phyloP scores from a whole-genome alignment of 35 echinoderm and acorn worm genomes.

The Apostichopus japonicus region DNA sequence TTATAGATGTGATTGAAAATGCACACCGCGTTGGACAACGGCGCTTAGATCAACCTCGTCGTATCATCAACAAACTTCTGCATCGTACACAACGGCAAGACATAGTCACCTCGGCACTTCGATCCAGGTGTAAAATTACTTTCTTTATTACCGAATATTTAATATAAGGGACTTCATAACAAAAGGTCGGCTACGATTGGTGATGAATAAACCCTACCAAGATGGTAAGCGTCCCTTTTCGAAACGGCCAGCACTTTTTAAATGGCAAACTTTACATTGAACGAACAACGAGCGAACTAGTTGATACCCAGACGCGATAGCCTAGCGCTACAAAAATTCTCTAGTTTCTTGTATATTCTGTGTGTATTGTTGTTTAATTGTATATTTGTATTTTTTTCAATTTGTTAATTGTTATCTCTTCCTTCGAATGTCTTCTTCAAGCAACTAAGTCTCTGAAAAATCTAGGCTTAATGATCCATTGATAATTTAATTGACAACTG shows the following conservation, averaged over 20 bases:
- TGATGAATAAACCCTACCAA: background rate
- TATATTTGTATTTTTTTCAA: too few relatives aligned
- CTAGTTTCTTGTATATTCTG: too few relatives aligned
- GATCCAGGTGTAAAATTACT: too few relatives aligned
- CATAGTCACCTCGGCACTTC: too few relatives aligned
- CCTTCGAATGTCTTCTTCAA: background rate
- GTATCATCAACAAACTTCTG: background rate
- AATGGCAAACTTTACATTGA: slow-evolving; percentile 5
- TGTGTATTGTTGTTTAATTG: too few relatives aligned
- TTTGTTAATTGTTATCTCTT: too few relatives aligned
- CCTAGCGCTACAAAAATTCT: too few relatives aligned
- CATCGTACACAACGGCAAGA: too few relatives aligned
- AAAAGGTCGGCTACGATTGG: background rate
- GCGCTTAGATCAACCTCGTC: background rate
- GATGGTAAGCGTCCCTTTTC: background rate
- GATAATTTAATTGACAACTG: background rate
- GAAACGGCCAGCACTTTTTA: background rate
- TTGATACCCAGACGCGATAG: too few relatives aligned
- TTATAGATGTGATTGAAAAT: background rate
- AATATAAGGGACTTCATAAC: too few relatives aligned
- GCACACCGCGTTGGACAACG: slow-evolving; percentile 7
- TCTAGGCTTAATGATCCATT: background rate
- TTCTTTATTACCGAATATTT: too few relatives aligned
- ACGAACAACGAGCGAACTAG: background rate
- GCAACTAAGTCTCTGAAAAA: background rate